These are phyloP conservation scores for Hydrolagus colliei DNA, from an alignment of 2,797 vertebrate species.

Conservation along the genomic window DNA sequence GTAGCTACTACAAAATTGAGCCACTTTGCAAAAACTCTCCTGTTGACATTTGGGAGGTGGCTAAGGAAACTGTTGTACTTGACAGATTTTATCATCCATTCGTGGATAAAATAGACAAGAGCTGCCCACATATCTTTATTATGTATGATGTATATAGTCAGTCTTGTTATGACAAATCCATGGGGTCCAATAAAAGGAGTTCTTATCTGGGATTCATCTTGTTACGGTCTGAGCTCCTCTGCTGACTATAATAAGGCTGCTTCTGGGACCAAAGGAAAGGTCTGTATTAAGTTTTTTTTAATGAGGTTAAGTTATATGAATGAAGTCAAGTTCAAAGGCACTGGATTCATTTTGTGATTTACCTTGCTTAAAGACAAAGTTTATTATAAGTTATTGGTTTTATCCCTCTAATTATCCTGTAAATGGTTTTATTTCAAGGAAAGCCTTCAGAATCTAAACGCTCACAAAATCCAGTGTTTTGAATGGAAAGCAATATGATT, in stretches of 20 bases:
- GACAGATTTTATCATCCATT: conserved; percentile 1
- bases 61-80: background rate
- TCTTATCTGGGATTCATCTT: background rate
- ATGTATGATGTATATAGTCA: background rate
- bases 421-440: background rate
- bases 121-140: conserved; percentile 15
- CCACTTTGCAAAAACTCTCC: background rate
- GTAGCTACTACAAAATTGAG: background rate
- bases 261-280: background rate
- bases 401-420: background rate
- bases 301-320: background rate
- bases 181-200: background rate
- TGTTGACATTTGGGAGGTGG: background rate
- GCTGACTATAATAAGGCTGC: background rate
- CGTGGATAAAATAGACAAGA: conserved; percentile 5
- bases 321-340: conserved; percentile 4
- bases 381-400: background rate
- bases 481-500: background rate
- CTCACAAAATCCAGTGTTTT: background rate
- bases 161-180: background rate
- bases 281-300: background rate
- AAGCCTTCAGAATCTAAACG: background rate
- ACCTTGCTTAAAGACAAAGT: too few relatives aligned
- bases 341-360: conserved; percentile 17
- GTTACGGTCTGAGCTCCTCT: background rate